Percentiles rank a stretch among this genome's conserved stretches.
Evolutionary conservation across 2,888 invertebrate species (phyloP).

Genomic region (Therioaphis trifolii): DNA sequence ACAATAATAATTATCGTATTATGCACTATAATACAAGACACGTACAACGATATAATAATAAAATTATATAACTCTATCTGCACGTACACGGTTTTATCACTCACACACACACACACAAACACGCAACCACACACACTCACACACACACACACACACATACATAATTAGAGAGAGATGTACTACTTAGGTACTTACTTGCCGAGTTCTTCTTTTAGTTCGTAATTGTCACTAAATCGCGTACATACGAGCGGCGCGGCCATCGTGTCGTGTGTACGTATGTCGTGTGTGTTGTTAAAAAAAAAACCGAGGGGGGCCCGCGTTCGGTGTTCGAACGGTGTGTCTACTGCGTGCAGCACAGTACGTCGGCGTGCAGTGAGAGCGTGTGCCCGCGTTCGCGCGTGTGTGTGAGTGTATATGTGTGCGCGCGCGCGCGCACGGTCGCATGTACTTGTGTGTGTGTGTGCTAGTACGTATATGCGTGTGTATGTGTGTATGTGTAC

Average conservation of each 20-base stretch:
- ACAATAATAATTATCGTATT: no score
- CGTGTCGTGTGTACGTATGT: conserved; percentile 24
- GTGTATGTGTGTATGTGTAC: no score
- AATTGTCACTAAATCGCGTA: conserved; percentile 99
- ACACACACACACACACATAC: no score
- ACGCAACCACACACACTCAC: no score
- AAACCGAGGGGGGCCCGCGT: conserved; percentile 50
- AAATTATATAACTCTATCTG: no score
- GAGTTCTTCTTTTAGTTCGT: conserved; percentile 99
- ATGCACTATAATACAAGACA: no score
- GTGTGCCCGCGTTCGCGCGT: conserved; percentile 1
- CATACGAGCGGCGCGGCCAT: conserved; percentile 92
- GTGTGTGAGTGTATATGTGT: not conserved
- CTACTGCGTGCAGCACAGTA: conserved; percentile 35
- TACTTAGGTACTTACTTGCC: conserved; percentile 97
- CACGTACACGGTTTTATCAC: no score
- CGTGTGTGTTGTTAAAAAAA: not conserved
- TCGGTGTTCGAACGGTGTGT: conserved; percentile 37
- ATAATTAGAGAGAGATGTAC: no score
- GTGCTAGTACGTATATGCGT: not conserved
- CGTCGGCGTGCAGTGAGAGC: conserved; percentile 46
- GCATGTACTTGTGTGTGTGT: not conserved
- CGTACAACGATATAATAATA: no score
- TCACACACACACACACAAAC: no score
- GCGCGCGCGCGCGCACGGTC: not conserved